These are phyloP conservation scores for Nomia melanderi DNA, from an alignment of 1,140 invertebrate species.

Conservation along the genomic window DNA sequence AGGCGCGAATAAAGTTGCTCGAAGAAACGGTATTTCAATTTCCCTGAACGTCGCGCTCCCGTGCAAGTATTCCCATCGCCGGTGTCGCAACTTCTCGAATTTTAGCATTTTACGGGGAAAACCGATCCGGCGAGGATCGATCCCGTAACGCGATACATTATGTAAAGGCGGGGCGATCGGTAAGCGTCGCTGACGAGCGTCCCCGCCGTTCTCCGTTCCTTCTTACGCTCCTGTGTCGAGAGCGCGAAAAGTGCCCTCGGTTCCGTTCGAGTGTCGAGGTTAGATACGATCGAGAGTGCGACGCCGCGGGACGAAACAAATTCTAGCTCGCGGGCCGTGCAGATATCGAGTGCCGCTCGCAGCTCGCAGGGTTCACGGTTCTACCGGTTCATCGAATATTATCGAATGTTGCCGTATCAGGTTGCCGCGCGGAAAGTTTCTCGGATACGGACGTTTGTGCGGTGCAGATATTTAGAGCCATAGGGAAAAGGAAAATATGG, in stretches of 20 bases:
- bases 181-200: neutral
- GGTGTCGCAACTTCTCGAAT: neutral
- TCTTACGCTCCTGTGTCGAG: slow-evolving; percentile 21
- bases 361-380: neutral
- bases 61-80: no score
- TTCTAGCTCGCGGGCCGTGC: neutral
- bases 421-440: neutral
- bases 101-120: neutral
- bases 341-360: neutral
- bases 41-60: neutral
- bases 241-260: slow-evolving; percentile 32
- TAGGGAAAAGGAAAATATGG: no score
- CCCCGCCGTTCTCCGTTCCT: slow-evolving; percentile 15
- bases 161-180: slow-evolving; percentile 39
- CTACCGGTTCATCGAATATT: neutral
- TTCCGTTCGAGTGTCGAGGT: neutral
- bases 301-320: slow-evolving; percentile 23
- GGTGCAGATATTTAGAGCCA: no score
- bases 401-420: no score
- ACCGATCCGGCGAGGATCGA: neutral
- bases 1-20: no score
- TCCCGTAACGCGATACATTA: neutral
- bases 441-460: no score
- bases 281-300: slow-evolving; percentile 9
- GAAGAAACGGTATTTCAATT: no score